These are phyloP conservation scores for Dynastes tityus DNA, from an alignment of 2,888 invertebrate species.

Conservation along the genomic window DNA sequence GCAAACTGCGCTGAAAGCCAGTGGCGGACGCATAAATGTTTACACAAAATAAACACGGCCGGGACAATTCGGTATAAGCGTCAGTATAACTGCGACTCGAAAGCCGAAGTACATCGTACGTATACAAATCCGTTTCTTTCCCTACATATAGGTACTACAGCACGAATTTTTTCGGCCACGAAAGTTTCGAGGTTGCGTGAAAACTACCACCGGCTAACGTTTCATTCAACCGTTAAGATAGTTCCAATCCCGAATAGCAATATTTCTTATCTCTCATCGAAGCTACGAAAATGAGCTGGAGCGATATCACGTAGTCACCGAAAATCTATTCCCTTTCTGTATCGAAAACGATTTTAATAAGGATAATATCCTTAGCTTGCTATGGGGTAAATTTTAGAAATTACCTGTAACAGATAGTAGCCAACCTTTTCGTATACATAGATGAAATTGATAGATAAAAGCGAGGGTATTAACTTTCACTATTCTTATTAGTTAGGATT, in stretches of 20 bases:
- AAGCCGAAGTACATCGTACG: neutral
- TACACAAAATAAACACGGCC: too few species aligned
- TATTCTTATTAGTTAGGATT: too few species aligned
- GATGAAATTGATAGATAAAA: too few species aligned
- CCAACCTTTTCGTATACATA: too few species aligned
- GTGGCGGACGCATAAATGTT: too few species aligned
- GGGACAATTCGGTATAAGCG: too few species aligned
- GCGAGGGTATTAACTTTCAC: too few species aligned
- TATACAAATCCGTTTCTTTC: neutral
- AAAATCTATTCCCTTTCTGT: conserved; percentile 14
- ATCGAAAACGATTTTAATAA: conserved; percentile 16
- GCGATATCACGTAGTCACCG: conserved; percentile 29
- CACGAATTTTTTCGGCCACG: neutral
- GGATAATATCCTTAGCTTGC: neutral
- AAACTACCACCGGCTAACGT: conserved; percentile 32
- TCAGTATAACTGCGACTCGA: too few species aligned
- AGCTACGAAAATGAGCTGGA: conserved; percentile 6
- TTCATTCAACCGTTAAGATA: conserved; percentile 21
- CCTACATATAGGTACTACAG: too few species aligned
- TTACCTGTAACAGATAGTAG: too few species aligned
- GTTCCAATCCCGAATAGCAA: neutral
- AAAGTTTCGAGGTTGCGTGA: conserved; percentile 35
- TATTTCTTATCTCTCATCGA: conserved; percentile 23
- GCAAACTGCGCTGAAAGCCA: too few species aligned
- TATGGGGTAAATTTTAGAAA: neutral